Evolutionary conservation across 2,888 invertebrate species (phyloP).

Genomic region (Perizoma affinitatum): DNA sequence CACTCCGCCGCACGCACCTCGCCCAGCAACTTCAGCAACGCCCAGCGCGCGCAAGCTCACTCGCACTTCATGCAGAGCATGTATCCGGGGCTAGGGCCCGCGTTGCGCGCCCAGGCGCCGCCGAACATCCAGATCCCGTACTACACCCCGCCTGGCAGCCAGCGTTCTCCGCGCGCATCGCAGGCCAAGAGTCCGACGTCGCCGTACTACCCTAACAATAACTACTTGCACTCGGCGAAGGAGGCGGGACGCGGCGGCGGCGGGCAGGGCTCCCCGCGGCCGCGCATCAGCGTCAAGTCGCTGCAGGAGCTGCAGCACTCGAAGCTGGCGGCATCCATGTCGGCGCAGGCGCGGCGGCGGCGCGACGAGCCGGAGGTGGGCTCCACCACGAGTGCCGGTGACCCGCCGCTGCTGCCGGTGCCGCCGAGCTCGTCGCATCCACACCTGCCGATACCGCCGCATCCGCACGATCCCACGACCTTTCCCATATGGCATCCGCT

Average conservation of each 20-base stretch:
- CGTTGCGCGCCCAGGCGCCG: constrained; percentile 65
- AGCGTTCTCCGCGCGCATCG: constrained; percentile 60
- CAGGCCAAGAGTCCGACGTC: constrained; percentile 76
- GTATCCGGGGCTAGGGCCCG: constrained; percentile 70
- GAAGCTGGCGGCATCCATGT: constrained; percentile 61
- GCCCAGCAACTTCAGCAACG: constrained; percentile 68
- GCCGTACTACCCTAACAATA: constrained; percentile 74
- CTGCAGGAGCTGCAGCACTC: constrained; percentile 85
- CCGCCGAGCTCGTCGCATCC: constrained; percentile 49
- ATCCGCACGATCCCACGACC: constrained; percentile 81
- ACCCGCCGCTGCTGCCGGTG: constrained; percentile 65
- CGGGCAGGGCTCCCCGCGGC: constrained; percentile 78
- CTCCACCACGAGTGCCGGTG: constrained; percentile 85
- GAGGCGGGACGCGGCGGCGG: constrained; percentile 60
- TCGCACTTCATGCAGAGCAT: constrained; percentile 67
- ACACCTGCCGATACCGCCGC: constrained; percentile 42
- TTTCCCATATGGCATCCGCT: constrained; percentile 93
- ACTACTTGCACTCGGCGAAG: constrained; percentile 71
- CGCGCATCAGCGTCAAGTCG: constrained; percentile 85
- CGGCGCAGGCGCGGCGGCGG: constrained; percentile 55
- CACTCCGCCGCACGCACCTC: constrained; percentile 74
- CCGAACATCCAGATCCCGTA: constrained; percentile 73
- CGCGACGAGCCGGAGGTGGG: constrained; percentile 86
- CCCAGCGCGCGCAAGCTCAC: constrained; percentile 63
- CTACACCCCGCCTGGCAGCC: constrained; percentile 71